A percentile compares a stretch with the other conserved stretches of the same genome.
Conservation (phyloP, 2,888 invertebrate genomes). For the Leucozona laternaria region DNA sequence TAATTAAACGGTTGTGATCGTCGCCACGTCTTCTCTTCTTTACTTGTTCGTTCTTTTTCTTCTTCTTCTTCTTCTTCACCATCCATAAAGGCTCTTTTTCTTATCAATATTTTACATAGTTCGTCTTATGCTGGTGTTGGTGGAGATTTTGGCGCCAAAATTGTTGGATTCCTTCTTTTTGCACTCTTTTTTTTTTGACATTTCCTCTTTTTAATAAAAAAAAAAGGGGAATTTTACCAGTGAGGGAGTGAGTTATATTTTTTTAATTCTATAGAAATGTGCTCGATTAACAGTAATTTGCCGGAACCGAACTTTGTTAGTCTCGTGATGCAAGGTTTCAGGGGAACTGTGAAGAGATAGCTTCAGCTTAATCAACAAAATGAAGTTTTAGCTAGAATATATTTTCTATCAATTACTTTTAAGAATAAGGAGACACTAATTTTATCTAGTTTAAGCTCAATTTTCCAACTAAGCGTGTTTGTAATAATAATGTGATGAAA, state of each 20-base stretch:
- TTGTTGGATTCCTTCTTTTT: conserved; percentile 30
- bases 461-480: too few relatives aligned
- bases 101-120: conserved; percentile 35
- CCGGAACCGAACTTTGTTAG: too few relatives aligned
- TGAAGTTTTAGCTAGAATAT: too few relatives aligned
- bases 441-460: too few relatives aligned
- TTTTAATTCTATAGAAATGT: background rate
- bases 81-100: conserved; percentile 1
- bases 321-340: too few relatives aligned
- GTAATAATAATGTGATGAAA: too few relatives aligned
- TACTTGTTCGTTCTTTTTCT: background rate
- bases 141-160: conserved; percentile 74
- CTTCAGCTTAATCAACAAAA: too few relatives aligned
- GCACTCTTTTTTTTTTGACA: conserved; percentile 4
- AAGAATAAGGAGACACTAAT: too few relatives aligned
- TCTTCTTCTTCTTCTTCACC: background rate
- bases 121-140: conserved; percentile 39
- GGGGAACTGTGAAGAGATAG: too few relatives aligned
- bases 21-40: conserved; percentile 35
- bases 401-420: too few relatives aligned
- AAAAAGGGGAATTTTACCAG: conserved; percentile 9
- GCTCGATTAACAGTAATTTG: too few relatives aligned
- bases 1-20: conserved; percentile 75
- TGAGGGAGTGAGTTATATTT: background rate
- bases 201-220: background rate